Conservation (phyloP, 2,113 vertebrate species). For the Sinocyclocheilus rhinocerous region DNA sequence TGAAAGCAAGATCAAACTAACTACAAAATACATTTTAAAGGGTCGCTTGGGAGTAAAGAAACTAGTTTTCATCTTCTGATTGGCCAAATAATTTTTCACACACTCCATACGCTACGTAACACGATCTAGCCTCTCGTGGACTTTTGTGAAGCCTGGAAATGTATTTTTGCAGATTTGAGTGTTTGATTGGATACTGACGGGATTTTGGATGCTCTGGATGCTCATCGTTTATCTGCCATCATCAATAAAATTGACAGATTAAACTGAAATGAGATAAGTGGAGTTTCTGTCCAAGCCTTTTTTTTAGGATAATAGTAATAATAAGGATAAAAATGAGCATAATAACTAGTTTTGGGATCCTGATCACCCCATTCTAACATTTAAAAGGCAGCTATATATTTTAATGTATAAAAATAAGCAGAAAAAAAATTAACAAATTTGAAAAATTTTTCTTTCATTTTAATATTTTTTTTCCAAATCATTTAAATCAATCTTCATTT, state of each 20-base stretch:
- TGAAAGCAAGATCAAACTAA: neutral
- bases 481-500: too few species aligned
- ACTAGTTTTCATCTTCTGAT: neutral
- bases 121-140: neutral
- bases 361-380: too few species aligned
- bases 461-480: too few species aligned
- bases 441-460: too few species aligned
- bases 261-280: neutral
- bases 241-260: constrained; percentile 27
- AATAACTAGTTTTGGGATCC: neutral
- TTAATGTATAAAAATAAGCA: too few species aligned
- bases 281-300: neutral
- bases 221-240: neutral
- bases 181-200: neutral
- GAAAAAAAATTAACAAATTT: too few species aligned
- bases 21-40: neutral
- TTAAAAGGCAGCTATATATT: too few species aligned
- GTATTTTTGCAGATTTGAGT: neutral
- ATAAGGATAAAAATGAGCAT: neutral
- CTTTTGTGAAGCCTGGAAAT: neutral
- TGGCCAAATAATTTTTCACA: neutral
- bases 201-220: neutral
- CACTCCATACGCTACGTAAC: neutral
- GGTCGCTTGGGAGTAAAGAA: neutral
- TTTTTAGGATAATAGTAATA: neutral